Evolutionary conservation across 1,140 invertebrate species (phyloP).

Genomic region (Delia radicum): DNA sequence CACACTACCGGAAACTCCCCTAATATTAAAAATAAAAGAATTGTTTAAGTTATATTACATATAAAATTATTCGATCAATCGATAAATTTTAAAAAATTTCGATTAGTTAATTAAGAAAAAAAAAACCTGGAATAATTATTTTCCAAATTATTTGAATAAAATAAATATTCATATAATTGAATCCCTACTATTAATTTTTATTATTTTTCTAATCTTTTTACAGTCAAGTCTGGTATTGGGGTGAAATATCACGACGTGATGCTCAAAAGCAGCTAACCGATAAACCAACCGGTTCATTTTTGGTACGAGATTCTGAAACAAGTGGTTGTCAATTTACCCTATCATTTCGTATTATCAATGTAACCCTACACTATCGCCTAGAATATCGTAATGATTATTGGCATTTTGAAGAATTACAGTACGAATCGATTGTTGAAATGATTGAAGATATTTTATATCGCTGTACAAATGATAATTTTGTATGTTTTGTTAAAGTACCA

Average conservation of each 20-base stretch:
- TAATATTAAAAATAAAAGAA: no score
- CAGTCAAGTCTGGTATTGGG: conserved; percentile 60
- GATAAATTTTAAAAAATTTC: no score
- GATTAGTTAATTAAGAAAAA: no score
- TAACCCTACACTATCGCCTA: conserved; percentile 65
- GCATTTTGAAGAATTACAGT: conserved; percentile 66
- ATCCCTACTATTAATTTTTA: no score
- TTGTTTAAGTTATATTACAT: no score
- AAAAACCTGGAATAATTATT: no score
- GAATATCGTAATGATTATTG: conserved; percentile 48
- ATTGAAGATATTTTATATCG: conserved; percentile 71
- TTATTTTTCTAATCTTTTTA: conserved; percentile 29
- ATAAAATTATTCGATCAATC: no score
- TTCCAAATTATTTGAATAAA: no score
- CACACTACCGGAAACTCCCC: no score
- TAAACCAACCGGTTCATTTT: conserved; percentile 75
- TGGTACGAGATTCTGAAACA: conserved; percentile 69
- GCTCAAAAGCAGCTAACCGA: conserved; percentile 60
- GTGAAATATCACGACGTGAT: conserved; percentile 56
- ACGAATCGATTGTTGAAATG: conserved; percentile 68
- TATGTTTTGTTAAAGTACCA: conserved; percentile 68
- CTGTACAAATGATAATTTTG: conserved; percentile 69
- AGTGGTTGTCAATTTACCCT: conserved; percentile 68
- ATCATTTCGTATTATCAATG: conserved; percentile 74
- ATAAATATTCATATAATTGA: no score